phyloP scores from a whole-genome alignment of 2,888 invertebrate genomes.

The Napeogenes inachia region DNA sequence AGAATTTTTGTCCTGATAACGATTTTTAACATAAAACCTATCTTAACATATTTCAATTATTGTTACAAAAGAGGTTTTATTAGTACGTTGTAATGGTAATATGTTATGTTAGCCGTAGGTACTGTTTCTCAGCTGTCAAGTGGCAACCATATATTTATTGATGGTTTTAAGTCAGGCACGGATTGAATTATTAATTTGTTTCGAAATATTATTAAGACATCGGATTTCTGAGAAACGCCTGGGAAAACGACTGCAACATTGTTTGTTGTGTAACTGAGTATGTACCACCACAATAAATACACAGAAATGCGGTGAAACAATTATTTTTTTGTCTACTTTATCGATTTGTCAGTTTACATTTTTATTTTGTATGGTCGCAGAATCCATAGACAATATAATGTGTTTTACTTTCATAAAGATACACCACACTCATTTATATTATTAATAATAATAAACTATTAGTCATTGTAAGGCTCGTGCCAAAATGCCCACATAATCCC shows the following conservation, averaged over 20 bases:
- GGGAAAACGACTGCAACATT: slow-evolving; percentile 2
- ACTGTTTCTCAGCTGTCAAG: neutral
- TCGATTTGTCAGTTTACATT: no score
- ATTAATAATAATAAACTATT: neutral
- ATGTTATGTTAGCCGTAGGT: neutral
- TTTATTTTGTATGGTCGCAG: no score
- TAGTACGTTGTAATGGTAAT: no score
- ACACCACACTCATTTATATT: no score
- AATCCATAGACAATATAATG: no score
- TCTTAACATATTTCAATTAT: no score
- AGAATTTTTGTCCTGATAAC: no score
- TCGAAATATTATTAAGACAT: neutral
- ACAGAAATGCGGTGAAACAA: neutral
- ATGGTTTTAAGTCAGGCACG: neutral
- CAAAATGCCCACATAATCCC: slow-evolving; percentile 15
- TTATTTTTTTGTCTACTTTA: no score
- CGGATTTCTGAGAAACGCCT: slow-evolving; percentile 5
- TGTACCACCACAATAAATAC: neutral
- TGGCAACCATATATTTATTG: neutral
- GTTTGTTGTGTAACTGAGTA: neutral
- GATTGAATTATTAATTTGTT: neutral
- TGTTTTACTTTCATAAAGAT: no score
- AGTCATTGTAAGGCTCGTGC: slow-evolving; percentile 14
- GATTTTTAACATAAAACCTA: no score
- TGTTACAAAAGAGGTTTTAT: no score